These are phyloP conservation scores for Neostethus bicornis DNA, from an alignment of 2,797 vertebrate species.

Conservation along the genomic window DNA sequence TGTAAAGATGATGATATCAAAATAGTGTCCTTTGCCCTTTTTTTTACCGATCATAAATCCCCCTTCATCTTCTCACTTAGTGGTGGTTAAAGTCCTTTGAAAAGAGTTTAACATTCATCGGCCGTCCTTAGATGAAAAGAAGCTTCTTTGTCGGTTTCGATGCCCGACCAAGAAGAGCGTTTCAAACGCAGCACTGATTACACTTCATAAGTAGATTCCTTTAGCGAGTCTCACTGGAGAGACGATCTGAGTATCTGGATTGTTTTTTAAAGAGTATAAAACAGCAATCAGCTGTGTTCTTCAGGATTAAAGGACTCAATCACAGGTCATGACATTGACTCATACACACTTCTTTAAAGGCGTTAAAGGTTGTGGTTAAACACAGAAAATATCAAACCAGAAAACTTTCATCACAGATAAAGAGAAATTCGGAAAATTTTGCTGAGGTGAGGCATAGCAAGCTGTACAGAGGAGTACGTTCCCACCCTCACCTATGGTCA, in stretches of 20 bases:
- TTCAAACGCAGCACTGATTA: conserved; percentile 57
- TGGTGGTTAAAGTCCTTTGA: conserved; percentile 2
- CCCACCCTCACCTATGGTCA: no score
- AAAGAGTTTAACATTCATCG: conserved; percentile 46
- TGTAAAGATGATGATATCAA: conserved; percentile 44
- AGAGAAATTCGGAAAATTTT: neutral
- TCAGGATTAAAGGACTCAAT: neutral
- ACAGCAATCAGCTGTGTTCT: conserved; percentile 15
- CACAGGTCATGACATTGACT: neutral
- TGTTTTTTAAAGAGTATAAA: conserved; percentile 29
- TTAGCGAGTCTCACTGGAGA: conserved; percentile 36
- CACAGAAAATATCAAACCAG: neutral
- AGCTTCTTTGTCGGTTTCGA: conserved; percentile 22
- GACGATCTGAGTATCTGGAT: conserved; percentile 2
- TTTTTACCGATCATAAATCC: conserved; percentile 17
- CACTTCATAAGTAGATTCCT: conserved; percentile 42
- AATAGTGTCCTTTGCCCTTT: conserved; percentile 39
- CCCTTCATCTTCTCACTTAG: conserved; percentile 3
- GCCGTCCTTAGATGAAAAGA: conserved; percentile 32
- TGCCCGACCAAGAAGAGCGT: conserved; percentile 50
- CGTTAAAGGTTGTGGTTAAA: neutral
- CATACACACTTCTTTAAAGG: neutral
- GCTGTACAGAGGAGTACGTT: no score
- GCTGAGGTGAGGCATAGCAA: no score
- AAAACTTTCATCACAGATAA: neutral